Conservation (phyloP, 2,113 vertebrate species). For the Leiothrix lutea region DNA sequence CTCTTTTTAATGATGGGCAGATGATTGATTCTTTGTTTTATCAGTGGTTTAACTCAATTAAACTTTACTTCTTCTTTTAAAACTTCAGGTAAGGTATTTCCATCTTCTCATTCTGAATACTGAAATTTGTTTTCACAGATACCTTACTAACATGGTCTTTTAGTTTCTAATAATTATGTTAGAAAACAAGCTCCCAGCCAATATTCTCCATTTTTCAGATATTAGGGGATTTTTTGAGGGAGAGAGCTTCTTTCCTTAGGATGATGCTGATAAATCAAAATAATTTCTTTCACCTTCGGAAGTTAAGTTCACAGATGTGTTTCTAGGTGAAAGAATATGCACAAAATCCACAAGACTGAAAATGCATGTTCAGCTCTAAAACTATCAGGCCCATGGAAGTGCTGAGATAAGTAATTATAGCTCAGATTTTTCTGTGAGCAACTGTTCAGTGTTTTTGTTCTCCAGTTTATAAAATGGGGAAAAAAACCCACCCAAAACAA, state of each 20-base stretch:
- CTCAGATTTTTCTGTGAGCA: not conserved
- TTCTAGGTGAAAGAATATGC: not conserved
- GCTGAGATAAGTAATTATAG: not conserved
- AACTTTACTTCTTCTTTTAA: not conserved
- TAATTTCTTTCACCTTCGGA: not conserved
- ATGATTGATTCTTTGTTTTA: not conserved
- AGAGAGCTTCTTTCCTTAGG: not conserved
- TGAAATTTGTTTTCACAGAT: not conserved
- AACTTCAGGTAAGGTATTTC: not conserved
- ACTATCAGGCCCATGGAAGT: not conserved
- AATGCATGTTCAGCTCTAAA: not conserved
- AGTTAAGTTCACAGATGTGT: not conserved
- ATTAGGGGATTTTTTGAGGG: not conserved
- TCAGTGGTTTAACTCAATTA: not conserved
- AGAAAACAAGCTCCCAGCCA: not conserved
- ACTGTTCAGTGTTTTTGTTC: not conserved
- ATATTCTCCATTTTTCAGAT: not conserved
- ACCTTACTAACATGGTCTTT: not conserved
- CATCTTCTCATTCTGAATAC: not conserved
- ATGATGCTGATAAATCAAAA: not conserved
- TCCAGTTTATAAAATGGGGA: not conserved
- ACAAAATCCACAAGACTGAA: not conserved
- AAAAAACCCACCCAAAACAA: rapidly evolving
- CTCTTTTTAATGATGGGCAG: not conserved
- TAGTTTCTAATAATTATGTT: not conserved